Evolutionary conservation across 1,140 invertebrate genomes (phyloP).

Genomic region (Homarus americanus): DNA sequence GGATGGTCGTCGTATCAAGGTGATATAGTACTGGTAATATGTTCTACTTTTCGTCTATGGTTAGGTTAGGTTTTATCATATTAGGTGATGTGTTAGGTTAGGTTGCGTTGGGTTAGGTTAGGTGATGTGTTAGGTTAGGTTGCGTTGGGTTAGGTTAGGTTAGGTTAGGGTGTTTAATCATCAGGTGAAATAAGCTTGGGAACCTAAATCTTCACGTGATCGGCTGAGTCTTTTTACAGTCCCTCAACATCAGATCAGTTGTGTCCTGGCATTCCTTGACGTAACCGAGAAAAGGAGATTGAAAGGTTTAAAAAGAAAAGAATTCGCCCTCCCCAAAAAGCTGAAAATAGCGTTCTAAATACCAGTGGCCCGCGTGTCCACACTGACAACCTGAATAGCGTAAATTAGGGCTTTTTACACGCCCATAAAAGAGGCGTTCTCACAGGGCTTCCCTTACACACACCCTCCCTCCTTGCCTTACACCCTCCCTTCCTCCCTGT

Average conservation of each 20-base stretch:
- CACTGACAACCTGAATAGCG: constrained; percentile 28
- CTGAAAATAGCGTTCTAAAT: constrained; percentile 36
- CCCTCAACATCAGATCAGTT: not conserved
- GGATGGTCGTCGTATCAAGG: too few species aligned
- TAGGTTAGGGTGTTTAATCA: too few species aligned
- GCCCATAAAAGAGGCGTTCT: constrained; percentile 34
- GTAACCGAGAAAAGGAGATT: not conserved
- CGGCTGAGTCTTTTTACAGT: too few species aligned
- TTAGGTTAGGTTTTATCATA: too few species aligned
- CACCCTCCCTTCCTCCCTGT: not conserved
- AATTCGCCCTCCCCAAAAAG: not conserved
- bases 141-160: too few species aligned
- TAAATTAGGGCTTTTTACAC: constrained; percentile 45
- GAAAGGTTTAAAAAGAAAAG: not conserved
- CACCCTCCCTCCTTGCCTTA: not conserved
- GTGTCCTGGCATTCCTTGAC: not conserved
- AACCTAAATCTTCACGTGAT: too few species aligned
- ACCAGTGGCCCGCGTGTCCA: constrained; percentile 30
- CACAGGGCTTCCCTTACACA: constrained; percentile 28
- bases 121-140: too few species aligned
- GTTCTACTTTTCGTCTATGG: too few species aligned
- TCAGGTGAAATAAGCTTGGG: too few species aligned
- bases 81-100: too few species aligned
- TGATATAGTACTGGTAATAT: too few species aligned
- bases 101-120: too few species aligned